Base-by-base conservation (phyloP, 2,113 vertebrate species). In the Murina feae region DNA sequence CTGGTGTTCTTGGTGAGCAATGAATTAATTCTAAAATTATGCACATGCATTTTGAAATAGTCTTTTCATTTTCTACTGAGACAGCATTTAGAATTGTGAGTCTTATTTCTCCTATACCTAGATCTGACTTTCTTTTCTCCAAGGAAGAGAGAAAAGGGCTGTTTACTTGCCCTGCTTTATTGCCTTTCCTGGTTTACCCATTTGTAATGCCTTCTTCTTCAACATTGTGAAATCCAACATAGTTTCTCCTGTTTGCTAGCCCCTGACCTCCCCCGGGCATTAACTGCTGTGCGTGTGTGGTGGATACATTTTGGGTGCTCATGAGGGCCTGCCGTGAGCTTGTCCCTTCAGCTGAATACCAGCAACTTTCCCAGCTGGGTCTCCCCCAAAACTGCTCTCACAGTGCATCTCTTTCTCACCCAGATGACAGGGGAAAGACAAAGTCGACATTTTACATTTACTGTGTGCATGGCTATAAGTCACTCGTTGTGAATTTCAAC, bases 1-100 rank as follows among this genome's bases (percentile, higher is more conserved):
- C 87, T 82, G 25, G 30, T 60, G 78, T 94, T 97, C 87, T 94
- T 85, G 28, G 66, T 85, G 90, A 96, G 82, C 75, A 91, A n/a
- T 83, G 58, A 60, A 55, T 85, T 91, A 72, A 95, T 96, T 89
- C 75, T 76, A 89, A 96, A 88, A 65, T 49, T 30, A 13, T 75
- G 51, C 63, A 32, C 51, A 4, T 65, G 13, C n/a, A 89, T 86
- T 94, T 96, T 68, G 39, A 95, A 88, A 86, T 51, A 30, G 13
- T 79, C 68, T 92, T 97, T 95, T 94, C 7, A 0, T 72, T 86
- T 95, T 81, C 72, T 94, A 42, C 71, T 30, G 60, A 93, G 11
- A 66, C 9, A 42, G 32, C 28, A 42, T 95, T 95, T 93, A 93
- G 47, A 79, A 80, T 74, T 79, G 53, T 12, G 14, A 13, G 21